Conservation (phyloP, 2,888 invertebrate genomes). For the Drosophila fulvimacula region DNA sequence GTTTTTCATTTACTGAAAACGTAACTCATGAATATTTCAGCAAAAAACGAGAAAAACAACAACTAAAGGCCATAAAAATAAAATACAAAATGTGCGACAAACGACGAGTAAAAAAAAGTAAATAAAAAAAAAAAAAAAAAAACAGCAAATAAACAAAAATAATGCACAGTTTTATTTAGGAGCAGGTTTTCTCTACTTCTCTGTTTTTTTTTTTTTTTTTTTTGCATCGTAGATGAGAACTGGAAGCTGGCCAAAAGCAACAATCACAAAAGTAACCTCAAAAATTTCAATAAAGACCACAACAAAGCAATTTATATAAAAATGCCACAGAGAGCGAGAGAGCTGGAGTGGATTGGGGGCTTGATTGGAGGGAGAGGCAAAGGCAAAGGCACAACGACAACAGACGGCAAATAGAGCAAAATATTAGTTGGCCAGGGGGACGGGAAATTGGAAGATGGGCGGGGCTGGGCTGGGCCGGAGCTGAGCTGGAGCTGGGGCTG, state of each 20-base stretch:
- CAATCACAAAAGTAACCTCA: constrained; percentile 81
- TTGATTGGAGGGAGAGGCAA: constrained; percentile 15
- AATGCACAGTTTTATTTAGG: constrained; percentile 73
- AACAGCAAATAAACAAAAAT: constrained; percentile 79
- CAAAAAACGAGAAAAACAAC: constrained; percentile 24
- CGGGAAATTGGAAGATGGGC: background rate
- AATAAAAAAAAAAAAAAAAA: constrained; percentile 39
- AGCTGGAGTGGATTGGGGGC: background rate
- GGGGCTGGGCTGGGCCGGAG: background rate
- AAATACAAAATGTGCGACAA: constrained; percentile 72
- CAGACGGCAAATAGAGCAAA: constrained; percentile 69
- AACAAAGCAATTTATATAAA: constrained; percentile 82
- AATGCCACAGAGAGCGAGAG: constrained; percentile 60
- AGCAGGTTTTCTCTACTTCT: constrained; percentile 25
- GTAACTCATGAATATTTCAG: constrained; percentile 79
- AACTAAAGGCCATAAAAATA: constrained; percentile 45
- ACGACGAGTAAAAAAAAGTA: constrained; percentile 43
- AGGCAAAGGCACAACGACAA: constrained; percentile 37
- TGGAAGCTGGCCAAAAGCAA: constrained; percentile 71
- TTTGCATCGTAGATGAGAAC: constrained; percentile 26
- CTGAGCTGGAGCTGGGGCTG: constrained; percentile 12
- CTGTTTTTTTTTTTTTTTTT: constrained; percentile 23
- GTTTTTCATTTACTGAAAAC: constrained; percentile 78
- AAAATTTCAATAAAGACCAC: constrained; percentile 82
- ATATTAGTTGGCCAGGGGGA: constrained; percentile 29